phyloP scores from a whole-genome alignment of 2,113 vertebrate species.

The Pica pica region DNA sequence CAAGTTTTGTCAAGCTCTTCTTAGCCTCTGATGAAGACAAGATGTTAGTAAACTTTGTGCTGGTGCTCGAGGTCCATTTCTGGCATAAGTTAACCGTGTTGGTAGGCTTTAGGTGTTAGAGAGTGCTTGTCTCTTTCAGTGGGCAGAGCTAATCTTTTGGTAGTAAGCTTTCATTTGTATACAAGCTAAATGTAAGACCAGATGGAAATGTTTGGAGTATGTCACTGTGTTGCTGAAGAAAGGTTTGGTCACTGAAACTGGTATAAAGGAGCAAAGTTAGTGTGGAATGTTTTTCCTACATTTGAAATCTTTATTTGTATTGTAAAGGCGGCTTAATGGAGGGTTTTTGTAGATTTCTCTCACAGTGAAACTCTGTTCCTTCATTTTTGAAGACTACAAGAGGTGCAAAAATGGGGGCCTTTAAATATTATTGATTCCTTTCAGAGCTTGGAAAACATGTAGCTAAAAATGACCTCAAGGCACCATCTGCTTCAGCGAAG shows the following conservation, averaged over 20 bases:
- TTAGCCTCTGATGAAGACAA: background rate
- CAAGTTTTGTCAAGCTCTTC: background rate
- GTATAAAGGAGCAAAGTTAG: background rate
- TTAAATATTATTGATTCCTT: background rate
- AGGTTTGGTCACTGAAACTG: background rate
- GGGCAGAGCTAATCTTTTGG: background rate
- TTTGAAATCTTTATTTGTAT: background rate
- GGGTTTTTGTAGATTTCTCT: background rate
- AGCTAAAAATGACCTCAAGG: conserved; percentile 26
- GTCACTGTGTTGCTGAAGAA: background rate
- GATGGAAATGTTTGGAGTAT: background rate
- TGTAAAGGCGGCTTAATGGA: background rate
- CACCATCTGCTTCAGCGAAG: background rate
- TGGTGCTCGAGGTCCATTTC: background rate
- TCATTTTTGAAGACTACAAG: background rate
- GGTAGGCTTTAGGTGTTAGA: background rate
- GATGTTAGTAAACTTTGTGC: background rate
- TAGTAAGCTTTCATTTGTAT: background rate
- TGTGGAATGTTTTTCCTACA: rapidly evolving
- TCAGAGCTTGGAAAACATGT: background rate
- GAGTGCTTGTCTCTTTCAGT: background rate
- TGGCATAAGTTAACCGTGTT: background rate
- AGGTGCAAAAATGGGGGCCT: background rate
- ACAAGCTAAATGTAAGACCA: background rate
- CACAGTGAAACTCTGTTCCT: background rate